Base-by-base conservation (phyloP, 1,140 invertebrate species). In the Heliconius hermathena region DNA sequence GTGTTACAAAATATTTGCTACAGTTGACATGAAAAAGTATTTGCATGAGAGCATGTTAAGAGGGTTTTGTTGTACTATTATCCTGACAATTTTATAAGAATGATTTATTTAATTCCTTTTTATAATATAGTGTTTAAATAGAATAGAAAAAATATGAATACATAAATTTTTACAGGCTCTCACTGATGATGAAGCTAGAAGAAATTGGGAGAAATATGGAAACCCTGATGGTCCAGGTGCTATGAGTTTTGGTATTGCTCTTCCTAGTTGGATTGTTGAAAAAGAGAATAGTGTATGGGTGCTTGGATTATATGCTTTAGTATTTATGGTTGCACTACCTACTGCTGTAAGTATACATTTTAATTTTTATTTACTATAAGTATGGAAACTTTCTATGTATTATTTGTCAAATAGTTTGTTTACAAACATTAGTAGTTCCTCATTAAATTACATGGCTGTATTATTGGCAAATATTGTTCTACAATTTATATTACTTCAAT, bases 201-300 rank as follows among this genome's bases (percentile, higher is more conserved):
- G 97, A 92, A 99, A 99, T 95, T 99, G 99, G 98, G 98, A 99
- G 91, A 98, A 99, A 92, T 99, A 99, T 96, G 99, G 99, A 54
- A 99, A 99, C 96, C 99, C 99, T 18, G 99, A 99, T 96, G 99
- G 99, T 8, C 99, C 99, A 46, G 99, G 98, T 83, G 99, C 98
- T 29, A 99, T 99, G 96, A 98, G 98, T 86, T 99, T 99, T 96
- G 99, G 99, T 82, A 99, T 99, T 92, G 99, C 99, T 66, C 95
- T 99, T 70, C 99, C 99, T 26, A 99, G 99, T 76, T 99, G 99
- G 99, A 99, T 99, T 93, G 98, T 99, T n/a, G 99, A 99, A 90
- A 99, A 99, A 93, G 98, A 99, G 95, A 99, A 99, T 94, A 99
- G 99, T 84, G 96, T 99, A 52, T 99, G 98, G 98, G 99, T 99